Evolutionary conservation across 2,888 invertebrate species (phyloP), one percentile per base, ranked within the genome.

Genomic region (Chrysolina americana): DNA sequence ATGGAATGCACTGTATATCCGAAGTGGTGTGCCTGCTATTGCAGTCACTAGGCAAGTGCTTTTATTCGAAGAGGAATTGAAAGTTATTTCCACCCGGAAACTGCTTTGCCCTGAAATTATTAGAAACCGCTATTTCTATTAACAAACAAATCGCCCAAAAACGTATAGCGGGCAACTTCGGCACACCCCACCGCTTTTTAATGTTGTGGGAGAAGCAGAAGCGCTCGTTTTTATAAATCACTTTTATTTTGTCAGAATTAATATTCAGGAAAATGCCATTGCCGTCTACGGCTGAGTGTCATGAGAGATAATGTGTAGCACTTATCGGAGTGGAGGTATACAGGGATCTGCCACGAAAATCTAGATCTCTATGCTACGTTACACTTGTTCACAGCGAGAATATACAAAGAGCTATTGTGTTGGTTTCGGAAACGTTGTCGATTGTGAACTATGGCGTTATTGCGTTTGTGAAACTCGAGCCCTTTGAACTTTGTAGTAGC

Each of bases 241-340:
- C 73, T 78, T 80, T 78, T 76, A 78, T 78, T 78, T 77, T 74
- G 48, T 17, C 62, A 70, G 76, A 78, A 80, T 80, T 80, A 80
- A 79, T 80, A 80, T 80, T 80, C 78, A 70, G 80, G 79, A 76
- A 78, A 74, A 79, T 68, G 76, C 78, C 76, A 71, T 77, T 78
- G 72, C 73, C 65, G 74, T 74, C 77, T 66, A 78, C 79, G 76
- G 79, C 78, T 79, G 78, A 79, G 78, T 75, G 76, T 78, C 80
- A 79, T 77, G 74, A 76, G 78, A 59, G 36, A 59, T 59, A 59
- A 59, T 59, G 59, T 59, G 36, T 59, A 59, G 59, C 59, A 59
- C 59, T 59, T 59, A 59, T 59, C 59, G 59, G 2, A 59, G 59
- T n/a, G n/a, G 36, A 59, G 59, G 36, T 59, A 59, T 59, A 59